Evolutionary conservation across 2,113 vertebrate genomes (phyloP), one percentile per base, ranked within the genome.

Genomic region (Neolamprologus hecqui): DNA sequence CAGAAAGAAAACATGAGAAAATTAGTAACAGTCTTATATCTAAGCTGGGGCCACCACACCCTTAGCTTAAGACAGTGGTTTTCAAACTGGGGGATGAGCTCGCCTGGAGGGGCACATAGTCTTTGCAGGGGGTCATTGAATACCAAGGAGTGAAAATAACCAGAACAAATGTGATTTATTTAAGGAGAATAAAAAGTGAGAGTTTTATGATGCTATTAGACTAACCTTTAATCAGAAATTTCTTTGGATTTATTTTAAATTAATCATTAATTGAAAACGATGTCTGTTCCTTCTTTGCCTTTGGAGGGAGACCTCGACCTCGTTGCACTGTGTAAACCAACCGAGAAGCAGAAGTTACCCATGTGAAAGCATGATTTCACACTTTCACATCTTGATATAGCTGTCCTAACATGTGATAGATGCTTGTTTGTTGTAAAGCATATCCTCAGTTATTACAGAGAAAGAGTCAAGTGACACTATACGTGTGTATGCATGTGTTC

Each of bases 401-500:
- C 68, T 4, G 23, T 33, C 14, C 23, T 19, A 31, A 21, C 28
- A 26, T 73, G 33, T 65, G 40, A 86, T 92, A 92, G 63, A 51
- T 23, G 13, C 26, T 80, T 53, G 60, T 6, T 19, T 82, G 53
- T 77, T 4, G 17, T 54, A 86, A 90, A 91, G 57, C 70, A 81
- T 31, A 47, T 84, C 75, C 45, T 79, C 79, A 33, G 42, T n/a
- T 68, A 40, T 60, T 57, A 49, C 40, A 68, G 6, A 55, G 75
- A 17, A 51, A 53, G 79, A 13, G 28, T 13, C 5, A 35, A 19
- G n/a, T 3, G 45, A 77, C 70, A 77, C 7, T 83, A 7, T 58
- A 28, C 28, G 47, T 85, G 23, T 58, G 40, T 55, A 55, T 47
- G 49, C 19, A 58, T 81, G 81, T 8, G 7, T 79, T 14, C 23